phyloP scores from a whole-genome alignment of 2,888 invertebrate genomes.

The Nymphalis urticae region DNA sequence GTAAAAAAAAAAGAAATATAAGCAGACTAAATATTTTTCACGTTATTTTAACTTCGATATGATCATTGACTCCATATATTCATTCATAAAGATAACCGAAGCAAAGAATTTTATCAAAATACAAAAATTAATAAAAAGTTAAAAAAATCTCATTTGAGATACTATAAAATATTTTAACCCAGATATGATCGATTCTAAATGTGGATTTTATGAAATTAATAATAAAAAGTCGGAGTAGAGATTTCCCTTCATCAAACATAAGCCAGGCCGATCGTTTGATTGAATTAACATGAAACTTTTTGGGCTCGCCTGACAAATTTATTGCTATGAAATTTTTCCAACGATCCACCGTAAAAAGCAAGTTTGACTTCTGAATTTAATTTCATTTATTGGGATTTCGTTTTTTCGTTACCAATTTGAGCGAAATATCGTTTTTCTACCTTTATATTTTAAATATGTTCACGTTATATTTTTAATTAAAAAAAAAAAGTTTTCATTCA shows the following conservation, averaged over 20 bases:
- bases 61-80: too few relatives aligned
- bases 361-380: conserved; percentile 63
- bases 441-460: conserved; percentile 21
- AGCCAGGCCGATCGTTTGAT: conserved; percentile 68
- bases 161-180: background rate
- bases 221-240: conserved; percentile 25
- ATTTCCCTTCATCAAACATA: conserved; percentile 70
- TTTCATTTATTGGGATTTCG: conserved; percentile 60
- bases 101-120: too few relatives aligned
- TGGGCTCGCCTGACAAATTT: conserved; percentile 68
- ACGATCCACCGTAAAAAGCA: conserved; percentile 58
- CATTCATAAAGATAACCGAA: too few relatives aligned
- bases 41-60: too few relatives aligned
- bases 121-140: too few relatives aligned
- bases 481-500: conserved; percentile 13
- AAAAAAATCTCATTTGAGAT: background rate
- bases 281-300: conserved; percentile 78
- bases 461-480: conserved; percentile 21
- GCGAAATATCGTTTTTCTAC: conserved; percentile 33
- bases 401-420: conserved; percentile 55
- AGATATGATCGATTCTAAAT: conserved; percentile 24
- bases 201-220: conserved; percentile 29
- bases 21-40: too few relatives aligned
- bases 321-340: conserved; percentile 63
- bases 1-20: too few relatives aligned